A percentile compares a stretch with the other conserved stretches of the same genome.
Conservation (phyloP, 2,113 vertebrate species). For the Cepphus grylle region DNA sequence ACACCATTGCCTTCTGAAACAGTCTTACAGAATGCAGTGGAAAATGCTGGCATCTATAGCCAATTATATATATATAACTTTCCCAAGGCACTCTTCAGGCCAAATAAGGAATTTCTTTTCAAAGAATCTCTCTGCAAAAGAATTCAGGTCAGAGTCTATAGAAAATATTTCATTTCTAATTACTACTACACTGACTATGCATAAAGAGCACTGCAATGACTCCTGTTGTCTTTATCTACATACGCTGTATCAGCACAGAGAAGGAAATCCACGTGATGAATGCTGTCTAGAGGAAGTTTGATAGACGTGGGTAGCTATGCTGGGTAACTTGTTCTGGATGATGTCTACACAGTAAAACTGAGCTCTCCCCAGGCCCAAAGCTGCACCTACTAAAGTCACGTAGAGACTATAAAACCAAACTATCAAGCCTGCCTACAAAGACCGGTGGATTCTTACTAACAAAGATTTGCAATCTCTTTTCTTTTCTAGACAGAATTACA, state of each 20-base stretch:
- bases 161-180: slow-evolving; percentile 11
- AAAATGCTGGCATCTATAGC: not conserved
- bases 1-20: not conserved
- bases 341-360: not conserved
- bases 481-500: not conserved
- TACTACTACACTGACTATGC: not conserved
- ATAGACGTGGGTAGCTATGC: not conserved
- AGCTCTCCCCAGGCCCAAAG: not conserved
- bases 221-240: not conserved
- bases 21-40: not conserved
- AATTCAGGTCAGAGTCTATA: slow-evolving; percentile 28
- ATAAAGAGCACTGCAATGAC: not conserved
- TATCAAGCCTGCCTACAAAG: not conserved
- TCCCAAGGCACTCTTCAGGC: not conserved
- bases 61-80: not conserved
- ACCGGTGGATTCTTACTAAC: not conserved
- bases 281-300: not conserved
- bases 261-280: not conserved
- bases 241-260: not conserved
- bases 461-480: not conserved
- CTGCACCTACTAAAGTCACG: not conserved
- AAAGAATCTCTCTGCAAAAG: slow-evolving; percentile 9
- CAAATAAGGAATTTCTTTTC: slow-evolving; percentile 55
- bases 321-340: not conserved
- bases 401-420: not conserved